Evolutionary conservation across 2,113 vertebrate genomes (phyloP), one percentile per base, ranked within the genome.

Genomic region (Aramus guarauna): DNA sequence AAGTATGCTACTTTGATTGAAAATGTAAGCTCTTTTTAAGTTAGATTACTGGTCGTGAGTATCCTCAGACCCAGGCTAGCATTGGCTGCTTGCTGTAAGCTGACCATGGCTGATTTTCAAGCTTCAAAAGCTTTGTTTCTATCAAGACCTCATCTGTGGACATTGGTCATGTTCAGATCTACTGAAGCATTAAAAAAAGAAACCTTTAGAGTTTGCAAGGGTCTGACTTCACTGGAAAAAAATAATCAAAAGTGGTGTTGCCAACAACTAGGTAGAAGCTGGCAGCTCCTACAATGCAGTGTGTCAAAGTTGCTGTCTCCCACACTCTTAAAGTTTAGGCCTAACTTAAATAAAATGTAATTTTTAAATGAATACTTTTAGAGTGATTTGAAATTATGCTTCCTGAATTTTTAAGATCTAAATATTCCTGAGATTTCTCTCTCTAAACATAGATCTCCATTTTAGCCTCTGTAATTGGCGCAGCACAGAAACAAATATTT

Each of bases 81-180:
- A 6, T 0, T 90, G 83, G 52, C 82, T 92, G 60, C 85, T 71
- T 92, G 60, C 85, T 71, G 10, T 85, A 56, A 86, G 78, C 29
- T 71, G 73, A 59, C 73, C 9, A 0, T 69, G 69, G 81, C 63
- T 89, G 85, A 60, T 93, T 95, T 96, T 95, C 71, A 90, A 88
- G 63, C 52, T 94, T 92, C 75, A 85, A n/a, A 95, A 85, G 47
- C 47, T 94, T 94, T 91, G 45, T 74, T 96, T 91, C 53, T 96
- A 11, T 80, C 64, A 77, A 78, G 75, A 78, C 18, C 27, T 71
- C 88, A 86, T 94, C 88, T 93, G 48, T 92, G 84, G 63, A 79
- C 41, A 69, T 55, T 66, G 92, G 85, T 92, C 56, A 37, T 72
- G 50, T 56, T 97, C 71, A 94, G 68, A 91, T 94, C 55, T 96